A percentile compares a stretch with the other conserved stretches of the same genome.
phyloP scores from a whole-genome alignment of 2,113 vertebrate species.

The Petromus typicus region DNA sequence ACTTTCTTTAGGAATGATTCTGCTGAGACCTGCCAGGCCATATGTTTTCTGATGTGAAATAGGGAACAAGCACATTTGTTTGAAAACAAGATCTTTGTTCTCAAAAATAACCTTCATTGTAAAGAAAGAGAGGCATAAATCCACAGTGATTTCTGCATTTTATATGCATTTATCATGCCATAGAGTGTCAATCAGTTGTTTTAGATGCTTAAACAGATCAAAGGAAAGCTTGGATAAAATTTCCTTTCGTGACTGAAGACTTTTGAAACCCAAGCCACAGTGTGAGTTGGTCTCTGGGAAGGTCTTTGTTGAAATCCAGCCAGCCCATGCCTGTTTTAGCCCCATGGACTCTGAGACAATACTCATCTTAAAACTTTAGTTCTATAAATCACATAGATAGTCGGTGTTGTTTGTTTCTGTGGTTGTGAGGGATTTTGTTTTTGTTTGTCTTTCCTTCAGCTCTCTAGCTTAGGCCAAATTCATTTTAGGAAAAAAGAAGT shows the following conservation, averaged over 20 bases:
- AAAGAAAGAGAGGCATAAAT: conserved; percentile 51
- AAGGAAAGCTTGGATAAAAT: conserved; percentile 38
- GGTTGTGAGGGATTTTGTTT: conserved; percentile 63
- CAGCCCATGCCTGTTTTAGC: conserved; percentile 52
- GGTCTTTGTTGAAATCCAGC: background rate
- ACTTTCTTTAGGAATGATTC: conserved; percentile 59
- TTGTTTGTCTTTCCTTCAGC: conserved; percentile 37
- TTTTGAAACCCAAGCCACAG: conserved; percentile 54
- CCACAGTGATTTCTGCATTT: conserved; percentile 46
- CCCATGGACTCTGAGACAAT: conserved; percentile 57
- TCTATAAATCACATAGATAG: conserved; percentile 62
- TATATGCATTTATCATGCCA: conserved; percentile 62
- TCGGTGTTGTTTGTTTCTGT: conserved; percentile 73
- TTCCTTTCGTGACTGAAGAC: conserved; percentile 29
- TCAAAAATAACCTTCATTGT: background rate
- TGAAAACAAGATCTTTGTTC: conserved; percentile 61
- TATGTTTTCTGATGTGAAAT: conserved; percentile 33
- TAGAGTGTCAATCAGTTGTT: conserved; percentile 63
- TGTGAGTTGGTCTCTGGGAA: background rate
- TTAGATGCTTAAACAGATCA: conserved; percentile 54
- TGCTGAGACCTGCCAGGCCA: background rate
- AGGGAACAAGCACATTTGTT: conserved; percentile 60
- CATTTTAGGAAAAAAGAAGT: conserved; percentile 51
- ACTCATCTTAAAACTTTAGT: conserved; percentile 65
- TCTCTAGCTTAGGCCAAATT: conserved; percentile 61